phyloP scores from a whole-genome alignment of 2,888 invertebrate genomes.

The Ramazzottius varieornatus region DNA sequence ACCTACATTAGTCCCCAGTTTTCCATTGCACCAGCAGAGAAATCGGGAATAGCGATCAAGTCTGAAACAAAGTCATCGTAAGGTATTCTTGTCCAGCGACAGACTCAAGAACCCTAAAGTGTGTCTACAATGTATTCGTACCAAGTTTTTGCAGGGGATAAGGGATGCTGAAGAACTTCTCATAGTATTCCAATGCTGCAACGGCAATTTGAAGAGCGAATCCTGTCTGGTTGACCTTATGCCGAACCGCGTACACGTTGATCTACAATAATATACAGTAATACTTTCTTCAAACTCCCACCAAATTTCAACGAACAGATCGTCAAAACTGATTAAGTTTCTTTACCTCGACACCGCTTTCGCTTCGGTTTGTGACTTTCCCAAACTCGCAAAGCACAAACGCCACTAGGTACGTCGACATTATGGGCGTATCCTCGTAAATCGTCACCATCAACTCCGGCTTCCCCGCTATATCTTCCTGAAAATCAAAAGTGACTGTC shows the following conservation, averaged over 20 bases:
- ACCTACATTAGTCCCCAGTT: conserved; percentile 30
- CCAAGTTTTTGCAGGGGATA: conserved; percentile 27
- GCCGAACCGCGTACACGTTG: conserved; percentile 18
- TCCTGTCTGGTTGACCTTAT: conserved; percentile 12
- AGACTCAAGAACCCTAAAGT: no score
- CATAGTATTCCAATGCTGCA: conserved; percentile 27
- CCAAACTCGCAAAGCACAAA: conserved; percentile 29
- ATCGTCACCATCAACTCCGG: neutral
- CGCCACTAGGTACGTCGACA: conserved; percentile 29
- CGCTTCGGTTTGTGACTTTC: conserved; percentile 22
- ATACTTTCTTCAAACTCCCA: conserved; percentile 4
- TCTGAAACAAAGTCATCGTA: conserved; percentile 18
- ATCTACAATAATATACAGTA: conserved; percentile 13
- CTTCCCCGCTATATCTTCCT: neutral
- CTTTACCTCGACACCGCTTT: conserved; percentile 14
- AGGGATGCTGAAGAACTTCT: conserved; percentile 26
- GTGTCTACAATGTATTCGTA: no score
- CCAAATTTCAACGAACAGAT: neutral
- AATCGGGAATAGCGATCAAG: conserved; percentile 29
- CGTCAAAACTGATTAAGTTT: neutral
- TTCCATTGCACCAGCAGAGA: conserved; percentile 27
- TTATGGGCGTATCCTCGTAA: conserved; percentile 26
- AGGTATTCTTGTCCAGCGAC: no score
- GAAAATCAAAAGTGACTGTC: neutral
- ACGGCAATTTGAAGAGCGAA: conserved; percentile 18